These are phyloP conservation scores for Argynnis bischoffii DNA, from an alignment of 2,888 invertebrate genomes.

Conservation along the genomic window DNA sequence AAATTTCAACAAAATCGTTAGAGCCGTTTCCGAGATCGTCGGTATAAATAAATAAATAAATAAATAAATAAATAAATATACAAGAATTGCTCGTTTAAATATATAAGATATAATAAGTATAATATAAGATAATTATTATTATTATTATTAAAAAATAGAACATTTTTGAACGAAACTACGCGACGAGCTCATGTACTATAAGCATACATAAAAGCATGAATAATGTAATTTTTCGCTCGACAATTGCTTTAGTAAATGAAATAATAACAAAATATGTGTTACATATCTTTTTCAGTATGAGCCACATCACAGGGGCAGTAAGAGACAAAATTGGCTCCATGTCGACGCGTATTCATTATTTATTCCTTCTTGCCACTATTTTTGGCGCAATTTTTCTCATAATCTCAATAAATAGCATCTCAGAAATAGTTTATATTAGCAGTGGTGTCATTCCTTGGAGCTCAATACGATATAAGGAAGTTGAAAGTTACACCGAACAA, in stretches of 20 bases:
- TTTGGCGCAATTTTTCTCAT: constrained; percentile 49
- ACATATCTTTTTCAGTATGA: constrained; percentile 46
- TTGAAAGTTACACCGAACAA: constrained; percentile 33
- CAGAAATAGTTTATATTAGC: constrained; percentile 34
- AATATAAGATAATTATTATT: too few species aligned
- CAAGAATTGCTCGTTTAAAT: too few species aligned
- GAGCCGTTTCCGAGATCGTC: too few species aligned
- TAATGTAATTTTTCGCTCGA: constrained; percentile 15
- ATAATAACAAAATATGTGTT: constrained; percentile 24
- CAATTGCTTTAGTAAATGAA: constrained; percentile 9
- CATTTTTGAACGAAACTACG: too few species aligned
- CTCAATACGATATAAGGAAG: constrained; percentile 11
- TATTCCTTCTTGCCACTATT: constrained; percentile 48
- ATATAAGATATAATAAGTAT: too few species aligned
- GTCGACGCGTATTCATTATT: constrained; percentile 46
- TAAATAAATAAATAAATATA: too few species aligned
- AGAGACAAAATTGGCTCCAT: constrained; percentile 31
- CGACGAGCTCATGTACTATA: too few species aligned
- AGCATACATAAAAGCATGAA: constrained; percentile 11
- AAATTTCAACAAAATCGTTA: too few species aligned
- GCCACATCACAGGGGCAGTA: constrained; percentile 33
- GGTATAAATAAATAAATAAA: too few species aligned
- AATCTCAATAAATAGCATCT: constrained; percentile 42
- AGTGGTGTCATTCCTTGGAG: constrained; percentile 30
- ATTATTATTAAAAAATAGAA: too few species aligned